Evolutionary conservation across 2,797 vertebrate species (phyloP).

Genomic region (Chromobotia macracanthus): DNA sequence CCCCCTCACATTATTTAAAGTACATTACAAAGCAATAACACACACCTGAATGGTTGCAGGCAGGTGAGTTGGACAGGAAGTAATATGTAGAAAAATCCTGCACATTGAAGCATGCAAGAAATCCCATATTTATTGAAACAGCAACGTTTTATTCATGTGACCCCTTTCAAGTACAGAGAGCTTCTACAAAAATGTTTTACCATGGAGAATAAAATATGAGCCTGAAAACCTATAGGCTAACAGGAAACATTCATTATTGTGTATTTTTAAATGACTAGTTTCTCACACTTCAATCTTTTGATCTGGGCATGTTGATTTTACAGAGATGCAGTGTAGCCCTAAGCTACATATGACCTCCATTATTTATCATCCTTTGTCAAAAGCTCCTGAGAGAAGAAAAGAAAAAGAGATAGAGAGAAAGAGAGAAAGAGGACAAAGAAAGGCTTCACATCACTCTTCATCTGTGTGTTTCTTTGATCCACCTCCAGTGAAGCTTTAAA

Average conservation of each 20-base stretch:
- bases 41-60: background rate
- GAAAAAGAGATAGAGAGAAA: background rate
- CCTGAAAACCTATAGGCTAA: too few relatives aligned
- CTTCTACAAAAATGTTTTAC: background rate
- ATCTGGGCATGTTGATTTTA: slow-evolving; percentile 50
- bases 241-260: background rate
- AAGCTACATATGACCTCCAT: slow-evolving; percentile 53
- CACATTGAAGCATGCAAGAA: too few relatives aligned
- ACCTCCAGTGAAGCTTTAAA: slow-evolving; percentile 40
- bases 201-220: too few relatives aligned
- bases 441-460: slow-evolving; percentile 26
- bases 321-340: slow-evolving; percentile 34
- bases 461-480: slow-evolving; percentile 35
- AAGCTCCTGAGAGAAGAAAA: slow-evolving; percentile 27
- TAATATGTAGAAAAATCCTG: too few relatives aligned
- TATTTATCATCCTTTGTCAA: slow-evolving; percentile 45
- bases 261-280: background rate
- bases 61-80: background rate
- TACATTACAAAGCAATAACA: background rate
- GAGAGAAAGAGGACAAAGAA: slow-evolving; percentile 7
- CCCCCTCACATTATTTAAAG: background rate
- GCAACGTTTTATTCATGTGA: background rate
- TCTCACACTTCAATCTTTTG: slow-evolving; percentile 43
- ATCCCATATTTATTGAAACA: background rate
- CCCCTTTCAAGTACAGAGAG: background rate